These are phyloP conservation scores for Lepidurus apus DNA, from an alignment of 1,140 invertebrate species.

Conservation along the genomic window DNA sequence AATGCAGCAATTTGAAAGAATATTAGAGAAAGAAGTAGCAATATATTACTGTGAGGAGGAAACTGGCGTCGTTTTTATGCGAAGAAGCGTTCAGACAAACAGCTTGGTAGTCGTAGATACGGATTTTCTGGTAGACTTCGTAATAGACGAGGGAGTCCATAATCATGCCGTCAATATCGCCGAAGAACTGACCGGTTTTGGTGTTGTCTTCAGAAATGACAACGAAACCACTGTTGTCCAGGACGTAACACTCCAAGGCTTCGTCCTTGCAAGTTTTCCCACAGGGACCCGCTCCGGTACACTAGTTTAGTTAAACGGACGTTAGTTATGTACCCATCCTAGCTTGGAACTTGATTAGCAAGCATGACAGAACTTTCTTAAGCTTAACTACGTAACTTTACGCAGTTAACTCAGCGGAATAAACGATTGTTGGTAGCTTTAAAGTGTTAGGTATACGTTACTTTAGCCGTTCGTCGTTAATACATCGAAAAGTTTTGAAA, in stretches of 20 bases:
- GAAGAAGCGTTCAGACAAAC: constrained; percentile 64
- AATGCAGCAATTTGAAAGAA: neutral
- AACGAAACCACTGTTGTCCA: constrained; percentile 91
- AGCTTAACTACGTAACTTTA: no score
- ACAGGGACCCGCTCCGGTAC: constrained; percentile 60
- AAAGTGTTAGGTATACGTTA: no score
- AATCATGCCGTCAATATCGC: constrained; percentile 88
- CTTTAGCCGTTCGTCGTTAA: neutral
- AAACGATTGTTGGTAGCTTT: no score
- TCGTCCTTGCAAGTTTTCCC: constrained; percentile 77
- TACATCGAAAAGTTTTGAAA: constrained; percentile 15
- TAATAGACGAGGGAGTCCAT: constrained; percentile 89
- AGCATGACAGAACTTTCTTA: no score
- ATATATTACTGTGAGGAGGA: constrained; percentile 43
- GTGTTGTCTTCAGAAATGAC: constrained; percentile 77
- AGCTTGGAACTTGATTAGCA: no score
- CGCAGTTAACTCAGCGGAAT: no score
- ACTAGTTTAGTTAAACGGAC: constrained; percentile 48
- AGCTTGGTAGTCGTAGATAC: constrained; percentile 82
- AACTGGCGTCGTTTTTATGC: constrained; percentile 43
- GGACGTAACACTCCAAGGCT: constrained; percentile 81
- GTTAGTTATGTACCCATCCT: no score
- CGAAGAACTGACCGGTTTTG: constrained; percentile 80
- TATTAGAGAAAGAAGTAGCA: constrained; percentile 26
- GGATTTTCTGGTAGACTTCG: constrained; percentile 73